A percentile compares a stretch with the other conserved stretches of the same genome.
Conservation (phyloP, 2,797 vertebrate genomes). For the Parambassis ranga region DNA sequence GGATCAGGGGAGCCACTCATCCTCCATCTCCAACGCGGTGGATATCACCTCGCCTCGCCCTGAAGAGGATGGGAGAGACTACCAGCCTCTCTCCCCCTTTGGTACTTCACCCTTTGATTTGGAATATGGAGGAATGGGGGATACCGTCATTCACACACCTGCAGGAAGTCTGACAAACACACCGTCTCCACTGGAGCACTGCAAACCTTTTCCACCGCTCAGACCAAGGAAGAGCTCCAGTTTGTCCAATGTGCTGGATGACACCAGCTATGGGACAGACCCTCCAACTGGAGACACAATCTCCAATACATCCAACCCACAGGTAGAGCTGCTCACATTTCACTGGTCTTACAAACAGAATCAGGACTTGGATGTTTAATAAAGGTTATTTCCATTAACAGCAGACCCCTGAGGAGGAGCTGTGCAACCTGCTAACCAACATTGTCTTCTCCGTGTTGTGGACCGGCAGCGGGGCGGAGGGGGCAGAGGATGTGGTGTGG, state of each 20-base stretch:
- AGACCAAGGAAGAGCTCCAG: slow-evolving; percentile 92
- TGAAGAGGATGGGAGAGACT: slow-evolving; percentile 78
- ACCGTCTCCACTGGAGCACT: slow-evolving; percentile 89
- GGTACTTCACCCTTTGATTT: slow-evolving; percentile 85
- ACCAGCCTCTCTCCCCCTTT: slow-evolving; percentile 90
- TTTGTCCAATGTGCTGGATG: slow-evolving; percentile 94
- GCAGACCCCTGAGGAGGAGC: slow-evolving; percentile 94
- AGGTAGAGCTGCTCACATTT: slow-evolving; percentile 74
- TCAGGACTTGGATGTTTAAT: background rate
- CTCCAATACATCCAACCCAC: slow-evolving; percentile 95
- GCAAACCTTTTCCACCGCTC: slow-evolving; percentile 85
- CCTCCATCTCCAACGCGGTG: slow-evolving; percentile 78
- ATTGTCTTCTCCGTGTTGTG: slow-evolving; percentile 94
- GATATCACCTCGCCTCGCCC: slow-evolving; percentile 64
- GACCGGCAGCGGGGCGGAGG: slow-evolving; percentile 87
- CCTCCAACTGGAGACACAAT: slow-evolving; percentile 83
- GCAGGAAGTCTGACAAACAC: slow-evolving; percentile 87
- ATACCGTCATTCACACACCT: slow-evolving; percentile 80
- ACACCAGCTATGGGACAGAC: slow-evolving; percentile 87
- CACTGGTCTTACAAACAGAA: background rate
- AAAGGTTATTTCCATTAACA: slow-evolving; percentile 48
- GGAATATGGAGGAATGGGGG: slow-evolving; percentile 81
- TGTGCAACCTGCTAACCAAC: slow-evolving; percentile 95
- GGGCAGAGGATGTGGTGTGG: slow-evolving; percentile 86
- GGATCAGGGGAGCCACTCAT: slow-evolving; percentile 83